These are phyloP conservation scores for Lycopodina hypogea DNA, from an alignment of 37 sponge, comb jelly and placozoan genomes.

Conservation along the genomic window DNA sequence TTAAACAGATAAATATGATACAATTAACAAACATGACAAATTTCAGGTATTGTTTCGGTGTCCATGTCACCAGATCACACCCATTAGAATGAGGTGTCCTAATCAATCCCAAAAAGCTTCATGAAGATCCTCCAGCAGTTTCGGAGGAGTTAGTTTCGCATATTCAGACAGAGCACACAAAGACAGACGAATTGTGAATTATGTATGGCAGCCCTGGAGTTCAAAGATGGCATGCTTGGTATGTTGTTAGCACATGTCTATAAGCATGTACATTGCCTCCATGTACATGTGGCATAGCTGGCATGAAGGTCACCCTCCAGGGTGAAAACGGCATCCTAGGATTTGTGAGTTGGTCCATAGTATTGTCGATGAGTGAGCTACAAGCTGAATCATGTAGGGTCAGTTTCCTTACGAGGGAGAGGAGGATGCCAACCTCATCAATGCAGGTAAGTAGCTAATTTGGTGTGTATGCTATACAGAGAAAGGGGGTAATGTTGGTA, in stretches of 20 bases:
- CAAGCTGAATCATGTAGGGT: conserved; percentile 52
- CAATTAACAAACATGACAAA: neutral
- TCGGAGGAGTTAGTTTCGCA: too few species aligned
- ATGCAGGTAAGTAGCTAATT: conserved; percentile 74
- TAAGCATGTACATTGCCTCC: too few species aligned
- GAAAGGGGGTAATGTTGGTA: too few species aligned
- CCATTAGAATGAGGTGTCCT: too few species aligned
- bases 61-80: neutral
- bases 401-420: conserved; percentile 89
- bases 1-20: too few species aligned
- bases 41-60: neutral
- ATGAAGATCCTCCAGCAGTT: too few species aligned
- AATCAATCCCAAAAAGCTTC: too few species aligned
- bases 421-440: conserved; percentile 93
- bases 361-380: neutral
- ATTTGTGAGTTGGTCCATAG: conserved; percentile 54
- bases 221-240: conserved; percentile 95
- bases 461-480: too few species aligned
- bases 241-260: conserved; percentile 13
- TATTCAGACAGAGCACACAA: too few species aligned
- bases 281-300: too few species aligned
- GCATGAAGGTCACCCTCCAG: conserved; percentile 84
- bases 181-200: conserved; percentile 67
- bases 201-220: conserved; percentile 88
- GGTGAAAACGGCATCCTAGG: conserved; percentile 97